Base-by-base conservation (phyloP, 2,888 invertebrate genomes). In the Nipponacmea schrenckii region DNA sequence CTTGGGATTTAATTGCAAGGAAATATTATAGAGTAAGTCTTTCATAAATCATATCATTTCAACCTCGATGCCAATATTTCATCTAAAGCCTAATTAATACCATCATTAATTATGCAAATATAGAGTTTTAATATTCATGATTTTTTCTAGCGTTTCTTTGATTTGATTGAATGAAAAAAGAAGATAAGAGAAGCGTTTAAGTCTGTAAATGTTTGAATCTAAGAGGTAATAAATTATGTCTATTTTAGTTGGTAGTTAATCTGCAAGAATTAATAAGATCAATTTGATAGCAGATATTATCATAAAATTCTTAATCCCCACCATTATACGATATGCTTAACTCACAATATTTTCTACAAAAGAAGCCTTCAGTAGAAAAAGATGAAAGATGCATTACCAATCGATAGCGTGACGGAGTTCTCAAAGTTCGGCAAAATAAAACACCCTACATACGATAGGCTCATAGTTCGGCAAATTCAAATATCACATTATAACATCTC, bases 271-370 rank as follows among this genome's bases (percentile, higher is more conserved):
- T 56, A 56, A 56, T 56, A 56, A 56, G 56, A 56, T 56, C 20
- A 56, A 56, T 56, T 56, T 56, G 56, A 56, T 56, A 24, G 56
- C 20, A 56, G 56, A 56, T 56, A 56, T 56, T 56, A 56, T 56
- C 56, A 24, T 24, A 56, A 56, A 24, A 14, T 24, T 24, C 20
- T 24, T 56, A 56, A 56, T 56, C 56, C 56, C 20, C 20, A 12
- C 24, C 56, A 56, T 56, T 56, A 56, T 56, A 56, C 56, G 56
- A 56, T 56, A 56, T 56, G 56, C 56, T 56, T 56, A 56, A 56
- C 56, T 56, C 20, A 56, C 24, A 39, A 39, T 39, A 39, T 39
- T 39, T 39, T 39, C 39, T 39, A 39, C 39, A 39, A 39, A 39
- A 39, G 39, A 39, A 5, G 39, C 39, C 4, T 39, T 39, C 39